phyloP scores from a whole-genome alignment of 2,888 invertebrate species.

The Lordiphosa fenestrarum region DNA sequence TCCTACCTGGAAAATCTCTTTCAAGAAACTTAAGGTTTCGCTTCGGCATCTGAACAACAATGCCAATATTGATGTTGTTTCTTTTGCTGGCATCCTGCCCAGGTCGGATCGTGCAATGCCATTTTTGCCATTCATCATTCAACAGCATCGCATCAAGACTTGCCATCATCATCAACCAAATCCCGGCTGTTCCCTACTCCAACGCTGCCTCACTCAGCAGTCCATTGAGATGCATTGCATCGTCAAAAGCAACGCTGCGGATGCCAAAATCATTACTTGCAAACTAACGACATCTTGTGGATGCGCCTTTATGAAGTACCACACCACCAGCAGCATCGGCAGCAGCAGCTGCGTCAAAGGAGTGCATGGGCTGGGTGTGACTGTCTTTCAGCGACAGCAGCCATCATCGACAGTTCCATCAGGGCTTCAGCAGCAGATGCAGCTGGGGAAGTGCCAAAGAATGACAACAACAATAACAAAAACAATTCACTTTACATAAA shows the following conservation, averaged over 20 bases:
- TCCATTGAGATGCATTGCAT: constrained; percentile 21
- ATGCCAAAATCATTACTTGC: constrained; percentile 49
- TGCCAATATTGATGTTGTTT: too few relatives aligned
- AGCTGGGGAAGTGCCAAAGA: constrained; percentile 21
- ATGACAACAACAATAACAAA: constrained; percentile 13
- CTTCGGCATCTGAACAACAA: too few relatives aligned
- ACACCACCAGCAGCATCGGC: constrained; percentile 1
- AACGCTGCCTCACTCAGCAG: too few relatives aligned
- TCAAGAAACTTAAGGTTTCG: too few relatives aligned
- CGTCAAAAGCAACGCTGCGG: constrained; percentile 35
- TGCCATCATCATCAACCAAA: too few relatives aligned
- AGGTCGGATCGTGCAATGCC: too few relatives aligned
- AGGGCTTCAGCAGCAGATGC: constrained; percentile 18
- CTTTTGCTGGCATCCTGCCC: too few relatives aligned
- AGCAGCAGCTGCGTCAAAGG: constrained; percentile 1
- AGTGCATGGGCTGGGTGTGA: constrained; percentile 5
- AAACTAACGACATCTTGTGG: constrained; percentile 43
- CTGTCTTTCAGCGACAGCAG: constrained; percentile 18
- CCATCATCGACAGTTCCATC: constrained; percentile 26
- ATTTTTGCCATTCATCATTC: too few relatives aligned
- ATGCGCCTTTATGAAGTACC: constrained; percentile 31
- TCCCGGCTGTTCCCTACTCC: too few relatives aligned
- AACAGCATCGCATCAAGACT: too few relatives aligned
- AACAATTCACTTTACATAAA: constrained; percentile 26
- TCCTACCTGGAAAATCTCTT: too few relatives aligned